Base-by-base conservation (phyloP, 2,797 vertebrate genomes). In the Crax fasciolata region DNA sequence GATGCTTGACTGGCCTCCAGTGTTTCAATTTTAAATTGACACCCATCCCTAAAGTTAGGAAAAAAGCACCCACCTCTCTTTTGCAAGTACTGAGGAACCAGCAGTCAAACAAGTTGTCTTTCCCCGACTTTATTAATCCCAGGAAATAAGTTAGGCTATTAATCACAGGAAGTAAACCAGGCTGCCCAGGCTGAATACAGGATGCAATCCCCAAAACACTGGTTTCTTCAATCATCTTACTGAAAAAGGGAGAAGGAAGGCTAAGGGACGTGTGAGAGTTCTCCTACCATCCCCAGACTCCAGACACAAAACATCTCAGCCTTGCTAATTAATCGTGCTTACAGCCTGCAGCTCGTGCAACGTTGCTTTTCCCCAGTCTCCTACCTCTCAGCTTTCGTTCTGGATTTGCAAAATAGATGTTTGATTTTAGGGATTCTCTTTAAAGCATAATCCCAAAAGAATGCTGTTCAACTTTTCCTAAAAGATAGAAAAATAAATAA, bases 1-100 rank as follows among this genome's bases (percentile, higher is more conserved):
- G 55, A 95, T 88, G 77, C 77, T 95, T 91, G 73, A 90, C 79
- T 94, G 76, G 85, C 62, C 90, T 94, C 80, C 93, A 67, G 61
- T 55, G 74, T 84, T 88, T 88, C 90, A 66, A 27, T 87, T 96
- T 95, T 93, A 87, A 79, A 89, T 23, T 88, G 71, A 74, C 13
- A 2, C 24, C 51, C 71, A 52, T 52, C 57, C 61, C 51, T 93
- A 71, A 91, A 84, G 63, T 52, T 59, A 32, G 62, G 41, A 28
- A 54, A 54, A 88, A 87, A 79, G 11, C 58, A 61, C 30, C 19
- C 13, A 2, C 32, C 27, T 7, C 17, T 78, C 44, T 79, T 91
- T 67, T 67, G 35, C 61, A 52, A 4, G 20, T 51, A 18, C 44
- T 11, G 13, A 10, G 46, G 32, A 88, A 21, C 30, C 43, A 81